Conservation (phyloP, 1,140 invertebrate species). For the Drosophila varians region DNA sequence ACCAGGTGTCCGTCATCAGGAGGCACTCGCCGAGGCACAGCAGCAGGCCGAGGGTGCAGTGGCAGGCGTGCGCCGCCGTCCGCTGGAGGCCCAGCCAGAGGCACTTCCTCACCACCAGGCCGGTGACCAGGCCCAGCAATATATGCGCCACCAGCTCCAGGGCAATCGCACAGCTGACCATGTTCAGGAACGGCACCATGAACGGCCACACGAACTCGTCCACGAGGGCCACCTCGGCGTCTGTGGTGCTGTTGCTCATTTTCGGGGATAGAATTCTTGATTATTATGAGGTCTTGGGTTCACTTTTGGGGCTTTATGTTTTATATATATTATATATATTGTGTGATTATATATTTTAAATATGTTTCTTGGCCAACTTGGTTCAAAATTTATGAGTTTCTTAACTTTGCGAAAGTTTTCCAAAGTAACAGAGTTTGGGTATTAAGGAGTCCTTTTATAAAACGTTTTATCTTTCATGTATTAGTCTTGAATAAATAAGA, state of each 20-base stretch:
- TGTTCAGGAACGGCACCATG: not conserved
- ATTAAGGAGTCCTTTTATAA: too few relatives aligned
- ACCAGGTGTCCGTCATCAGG: slow-evolving; percentile 5
- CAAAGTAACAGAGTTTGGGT: too few relatives aligned
- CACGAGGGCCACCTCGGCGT: not conserved
- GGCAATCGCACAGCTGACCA: not conserved
- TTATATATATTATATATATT: too few relatives aligned
- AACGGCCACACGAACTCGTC: slow-evolving; percentile 7
- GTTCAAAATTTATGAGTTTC: too few relatives aligned
- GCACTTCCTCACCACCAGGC: slow-evolving; percentile 11
- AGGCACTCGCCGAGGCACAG: slow-evolving; percentile 14
- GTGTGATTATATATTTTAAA: too few relatives aligned
- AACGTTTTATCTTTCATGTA: too few relatives aligned
- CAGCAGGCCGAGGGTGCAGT: slow-evolving; percentile 17
- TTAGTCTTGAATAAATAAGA: too few relatives aligned
- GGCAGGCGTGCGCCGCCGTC: slow-evolving; percentile 31
- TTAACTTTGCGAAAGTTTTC: too few relatives aligned
- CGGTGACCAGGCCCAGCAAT: not conserved
- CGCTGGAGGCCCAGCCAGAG: not conserved
- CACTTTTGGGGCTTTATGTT: too few relatives aligned
- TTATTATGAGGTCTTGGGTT: too few relatives aligned
- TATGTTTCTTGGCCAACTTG: too few relatives aligned
- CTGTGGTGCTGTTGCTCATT: not conserved
- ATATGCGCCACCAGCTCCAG: not conserved
- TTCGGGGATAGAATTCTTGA: too few relatives aligned